phyloP scores from a whole-genome alignment of 2,888 invertebrate species.

The Fabriciana adippe region DNA sequence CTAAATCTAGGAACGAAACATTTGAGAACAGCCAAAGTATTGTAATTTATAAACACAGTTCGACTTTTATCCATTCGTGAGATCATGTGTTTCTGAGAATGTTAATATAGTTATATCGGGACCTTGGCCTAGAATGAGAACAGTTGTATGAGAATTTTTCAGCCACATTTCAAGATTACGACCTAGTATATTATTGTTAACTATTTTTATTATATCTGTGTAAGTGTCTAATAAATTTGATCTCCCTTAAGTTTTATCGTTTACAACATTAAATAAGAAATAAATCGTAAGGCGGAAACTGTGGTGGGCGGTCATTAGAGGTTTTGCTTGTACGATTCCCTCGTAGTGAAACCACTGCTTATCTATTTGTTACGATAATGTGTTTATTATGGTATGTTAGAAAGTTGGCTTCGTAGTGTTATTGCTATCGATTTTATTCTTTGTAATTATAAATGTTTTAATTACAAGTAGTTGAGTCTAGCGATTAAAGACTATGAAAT shows the following conservation, averaged over 20 bases:
- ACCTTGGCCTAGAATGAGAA: slow-evolving; percentile 29
- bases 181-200: slow-evolving; percentile 28
- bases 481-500: no score
- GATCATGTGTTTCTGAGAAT: slow-evolving; percentile 4
- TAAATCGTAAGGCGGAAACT: slow-evolving; percentile 32
- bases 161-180: slow-evolving; percentile 32
- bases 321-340: slow-evolving; percentile 4
- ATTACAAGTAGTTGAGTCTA: no score
- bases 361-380: not conserved
- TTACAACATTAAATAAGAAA: slow-evolving; percentile 38
- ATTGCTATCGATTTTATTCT: not conserved
- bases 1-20: slow-evolving; percentile 8
- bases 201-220: slow-evolving; percentile 30
- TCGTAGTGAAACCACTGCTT: not conserved
- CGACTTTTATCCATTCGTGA: slow-evolving; percentile 6
- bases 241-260: slow-evolving; percentile 36
- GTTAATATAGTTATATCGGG: not conserved
- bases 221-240: slow-evolving; percentile 36
- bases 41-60: slow-evolving; percentile 7
- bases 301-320: slow-evolving; percentile 23
- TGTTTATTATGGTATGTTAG: not conserved
- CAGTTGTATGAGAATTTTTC: slow-evolving; percentile 27
- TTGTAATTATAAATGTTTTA: no score
- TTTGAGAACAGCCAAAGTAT: not conserved
- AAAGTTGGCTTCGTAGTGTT: not conserved